phyloP scores from a whole-genome alignment of 2,797 vertebrate genomes.

The Esox lucius region DNA sequence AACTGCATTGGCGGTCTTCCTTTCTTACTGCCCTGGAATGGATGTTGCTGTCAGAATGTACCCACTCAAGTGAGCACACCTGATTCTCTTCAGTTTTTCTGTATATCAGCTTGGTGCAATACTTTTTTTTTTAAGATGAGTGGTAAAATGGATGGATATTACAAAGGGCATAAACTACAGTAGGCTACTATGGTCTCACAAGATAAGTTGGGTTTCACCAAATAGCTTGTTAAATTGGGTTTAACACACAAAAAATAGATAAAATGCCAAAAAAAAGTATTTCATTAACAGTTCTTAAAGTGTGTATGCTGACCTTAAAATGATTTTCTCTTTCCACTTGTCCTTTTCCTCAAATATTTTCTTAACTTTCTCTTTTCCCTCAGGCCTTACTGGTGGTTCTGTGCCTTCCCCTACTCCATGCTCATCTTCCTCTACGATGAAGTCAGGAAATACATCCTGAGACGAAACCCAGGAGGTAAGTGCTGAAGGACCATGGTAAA shows the following conservation, averaged over 20 bases:
- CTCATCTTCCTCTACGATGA: slow-evolving; percentile 97
- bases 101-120: not conserved
- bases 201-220: not conserved
- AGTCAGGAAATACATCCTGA: slow-evolving; percentile 89
- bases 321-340: not conserved
- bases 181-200: not conserved
- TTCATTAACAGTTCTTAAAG: not conserved
- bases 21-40: slow-evolving; percentile 96
- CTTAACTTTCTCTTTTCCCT: not conserved
- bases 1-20: slow-evolving; percentile 92
- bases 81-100: not conserved
- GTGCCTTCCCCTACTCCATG: slow-evolving; percentile 95
- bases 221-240: not conserved
- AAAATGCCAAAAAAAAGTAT: not conserved
- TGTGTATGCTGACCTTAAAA: not conserved
- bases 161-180: not conserved
- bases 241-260: not conserved
- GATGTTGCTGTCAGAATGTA: slow-evolving; percentile 95
- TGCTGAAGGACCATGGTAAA: not conserved
- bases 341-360: not conserved
- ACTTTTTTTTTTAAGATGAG: not conserved
- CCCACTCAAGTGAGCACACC: slow-evolving; percentile 88
- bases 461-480: slow-evolving; percentile 94
- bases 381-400: slow-evolving; percentile 97
- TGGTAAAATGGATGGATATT: not conserved